A percentile compares a stretch with the other conserved stretches of the same genome.
Evolutionary conservation across 2,113 vertebrate species (phyloP).

Genomic region (Nothobranchius kuhntae): DNA sequence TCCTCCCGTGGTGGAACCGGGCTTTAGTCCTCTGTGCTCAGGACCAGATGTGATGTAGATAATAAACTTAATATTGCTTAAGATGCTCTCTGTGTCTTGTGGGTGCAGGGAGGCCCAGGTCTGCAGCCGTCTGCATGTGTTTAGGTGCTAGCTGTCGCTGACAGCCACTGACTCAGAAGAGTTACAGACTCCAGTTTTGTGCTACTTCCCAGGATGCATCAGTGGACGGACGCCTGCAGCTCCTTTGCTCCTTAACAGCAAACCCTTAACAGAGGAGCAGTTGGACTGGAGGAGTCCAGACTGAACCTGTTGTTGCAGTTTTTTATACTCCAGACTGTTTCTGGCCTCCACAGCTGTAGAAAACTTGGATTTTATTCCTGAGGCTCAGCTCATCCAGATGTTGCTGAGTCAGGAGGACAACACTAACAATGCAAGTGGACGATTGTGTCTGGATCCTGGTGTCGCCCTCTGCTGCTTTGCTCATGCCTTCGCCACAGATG

Average conservation of each 20-base stretch:
- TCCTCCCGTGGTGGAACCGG: not conserved
- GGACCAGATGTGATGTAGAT: not conserved
- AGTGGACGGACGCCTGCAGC: constrained; percentile 2
- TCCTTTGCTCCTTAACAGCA: constrained; percentile 10
- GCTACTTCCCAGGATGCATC: not conserved
- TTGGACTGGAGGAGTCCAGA: not conserved
- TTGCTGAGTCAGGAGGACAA: constrained; percentile 31
- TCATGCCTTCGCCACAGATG: constrained; percentile 66
- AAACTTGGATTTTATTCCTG: constrained; percentile 12
- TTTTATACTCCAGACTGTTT: constrained; percentile 31
- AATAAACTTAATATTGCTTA: too few relatives aligned
- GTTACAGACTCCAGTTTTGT: constrained; percentile 9
- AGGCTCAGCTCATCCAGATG: constrained; percentile 30
- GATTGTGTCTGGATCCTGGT: not conserved
- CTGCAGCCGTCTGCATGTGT: constrained; percentile 37
- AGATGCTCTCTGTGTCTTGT: not conserved
- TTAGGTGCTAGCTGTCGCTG: constrained; percentile 14
- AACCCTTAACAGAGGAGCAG: not conserved
- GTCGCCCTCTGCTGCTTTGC: constrained; percentile 29
- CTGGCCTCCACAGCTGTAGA: constrained; percentile 25
- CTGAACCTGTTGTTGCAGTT: not conserved
- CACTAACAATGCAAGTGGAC: constrained; percentile 48
- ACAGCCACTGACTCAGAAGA: not conserved
- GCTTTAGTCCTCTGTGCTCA: constrained; percentile 38
- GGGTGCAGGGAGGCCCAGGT: constrained; percentile 22